These are phyloP conservation scores for Neolamprologus tretocephalus DNA, from an alignment of 2,113 vertebrate genomes.

Conservation along the genomic window DNA sequence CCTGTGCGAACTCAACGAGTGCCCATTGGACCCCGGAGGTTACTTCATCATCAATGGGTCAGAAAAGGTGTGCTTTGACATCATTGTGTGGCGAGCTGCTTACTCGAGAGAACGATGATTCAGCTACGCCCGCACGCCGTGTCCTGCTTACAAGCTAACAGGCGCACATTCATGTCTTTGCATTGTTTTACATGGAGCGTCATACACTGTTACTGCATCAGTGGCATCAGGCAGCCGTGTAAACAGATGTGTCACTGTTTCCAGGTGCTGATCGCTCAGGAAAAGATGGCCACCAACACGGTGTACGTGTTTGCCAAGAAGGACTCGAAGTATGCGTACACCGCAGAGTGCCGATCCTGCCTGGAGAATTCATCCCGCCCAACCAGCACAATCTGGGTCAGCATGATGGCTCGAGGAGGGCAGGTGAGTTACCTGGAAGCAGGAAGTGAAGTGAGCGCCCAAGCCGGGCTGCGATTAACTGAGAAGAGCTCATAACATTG, in stretches of 20 bases:
- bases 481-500: background rate
- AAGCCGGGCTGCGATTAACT: background rate
- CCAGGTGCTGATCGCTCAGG: constrained; percentile 96
- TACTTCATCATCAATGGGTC: constrained; percentile 99
- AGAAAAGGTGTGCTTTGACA: constrained; percentile 80
- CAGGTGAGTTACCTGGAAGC: constrained; percentile 73
- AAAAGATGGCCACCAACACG: constrained; percentile 99
- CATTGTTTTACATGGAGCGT: background rate
- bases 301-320: constrained; percentile 99
- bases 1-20: constrained; percentile 95
- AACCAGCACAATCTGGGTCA: constrained; percentile 98
- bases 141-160: background rate
- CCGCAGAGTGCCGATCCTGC: constrained; percentile 93
- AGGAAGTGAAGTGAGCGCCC: background rate
- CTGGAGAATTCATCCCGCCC: constrained; percentile 97
- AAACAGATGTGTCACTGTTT: background rate
- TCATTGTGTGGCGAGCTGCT: background rate
- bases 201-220: background rate
- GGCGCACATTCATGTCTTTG: background rate
- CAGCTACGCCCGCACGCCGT: background rate
- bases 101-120: background rate
- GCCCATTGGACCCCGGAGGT: constrained; percentile 93
- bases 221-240: background rate
- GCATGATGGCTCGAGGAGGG: constrained; percentile 97
- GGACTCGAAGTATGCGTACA: constrained; percentile 97